Conservation (phyloP, 2,797 vertebrate genomes). For the Hydrocynus forskahlii region DNA sequence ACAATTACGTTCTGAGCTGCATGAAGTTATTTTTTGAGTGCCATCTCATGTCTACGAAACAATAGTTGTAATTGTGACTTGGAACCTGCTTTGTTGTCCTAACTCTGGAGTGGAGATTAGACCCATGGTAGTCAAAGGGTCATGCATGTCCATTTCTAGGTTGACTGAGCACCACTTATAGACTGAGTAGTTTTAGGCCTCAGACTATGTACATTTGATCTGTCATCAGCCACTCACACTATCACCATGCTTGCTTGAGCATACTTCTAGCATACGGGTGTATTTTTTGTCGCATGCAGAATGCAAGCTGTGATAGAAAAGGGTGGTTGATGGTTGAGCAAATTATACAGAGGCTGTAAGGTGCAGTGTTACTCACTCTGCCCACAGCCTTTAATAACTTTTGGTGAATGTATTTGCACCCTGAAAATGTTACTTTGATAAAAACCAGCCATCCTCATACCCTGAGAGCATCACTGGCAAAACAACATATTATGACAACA, state of each 20-base stretch:
- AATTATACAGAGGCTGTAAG: background rate
- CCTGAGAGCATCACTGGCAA: background rate
- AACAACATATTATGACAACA: background rate
- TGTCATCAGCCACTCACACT: background rate
- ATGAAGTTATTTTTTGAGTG: background rate
- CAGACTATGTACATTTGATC: background rate
- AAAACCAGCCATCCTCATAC: background rate
- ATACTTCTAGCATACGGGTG: background rate
- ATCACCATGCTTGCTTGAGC: background rate
- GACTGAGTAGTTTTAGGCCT: background rate
- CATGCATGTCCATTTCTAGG: constrained; percentile 1
- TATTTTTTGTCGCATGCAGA: no score
- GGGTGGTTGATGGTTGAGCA: background rate
- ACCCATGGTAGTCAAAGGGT: constrained; percentile 20
- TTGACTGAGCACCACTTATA: constrained; percentile 5
- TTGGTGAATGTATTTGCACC: background rate
- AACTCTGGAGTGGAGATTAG: constrained; percentile 25
- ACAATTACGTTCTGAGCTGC: background rate
- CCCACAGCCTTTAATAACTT: background rate
- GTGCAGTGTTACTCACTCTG: background rate
- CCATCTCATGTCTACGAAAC: background rate
- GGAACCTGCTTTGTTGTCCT: constrained; percentile 9
- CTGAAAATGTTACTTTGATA: background rate
- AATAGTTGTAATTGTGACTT: background rate
- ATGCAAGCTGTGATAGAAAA: background rate